A percentile compares a stretch with the other conserved stretches of the same genome.
Evolutionary conservation across 2,888 invertebrate species (phyloP).

Genomic region (Dione vanillae): DNA sequence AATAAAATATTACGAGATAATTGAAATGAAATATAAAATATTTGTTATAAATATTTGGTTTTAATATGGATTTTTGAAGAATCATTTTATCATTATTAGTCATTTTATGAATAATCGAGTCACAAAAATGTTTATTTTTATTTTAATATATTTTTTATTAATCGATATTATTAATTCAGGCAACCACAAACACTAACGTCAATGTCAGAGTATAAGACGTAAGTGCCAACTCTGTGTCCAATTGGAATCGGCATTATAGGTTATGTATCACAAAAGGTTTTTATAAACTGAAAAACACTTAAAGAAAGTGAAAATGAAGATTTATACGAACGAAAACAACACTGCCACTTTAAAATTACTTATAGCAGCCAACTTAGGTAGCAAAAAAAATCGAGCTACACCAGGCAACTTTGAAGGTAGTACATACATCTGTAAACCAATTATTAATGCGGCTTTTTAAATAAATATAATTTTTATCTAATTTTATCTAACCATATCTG

Average conservation of each 20-base stretch:
- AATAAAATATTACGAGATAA: too few relatives aligned
- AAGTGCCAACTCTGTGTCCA: slow-evolving; percentile 24
- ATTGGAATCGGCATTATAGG: slow-evolving; percentile 35
- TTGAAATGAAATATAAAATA: too few relatives aligned
- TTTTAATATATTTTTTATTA: not conserved
- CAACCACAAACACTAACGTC: slow-evolving; percentile 3
- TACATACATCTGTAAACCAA: slow-evolving; percentile 21
- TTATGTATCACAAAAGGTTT: slow-evolving; percentile 36
- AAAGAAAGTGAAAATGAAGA: slow-evolving; percentile 84
- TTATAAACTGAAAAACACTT: slow-evolving; percentile 37
- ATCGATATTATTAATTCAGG: not conserved
- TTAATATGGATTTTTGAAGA: too few relatives aligned
- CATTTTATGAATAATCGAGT: too few relatives aligned
- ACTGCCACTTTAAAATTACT: slow-evolving; percentile 90
- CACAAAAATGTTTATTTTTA: too few relatives aligned
- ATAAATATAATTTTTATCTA: slow-evolving; percentile 35
- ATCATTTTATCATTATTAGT: too few relatives aligned
- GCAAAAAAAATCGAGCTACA: slow-evolving; percentile 84
- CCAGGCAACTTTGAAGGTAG: slow-evolving; percentile 86
- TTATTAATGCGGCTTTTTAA: slow-evolving; percentile 25
- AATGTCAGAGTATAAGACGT: slow-evolving; percentile 2
- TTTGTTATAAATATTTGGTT: too few relatives aligned
- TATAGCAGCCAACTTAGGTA: slow-evolving; percentile 87
- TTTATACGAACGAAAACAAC: slow-evolving; percentile 90
- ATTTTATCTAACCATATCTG: not conserved